A percentile compares a stretch with the other conserved stretches of the same genome.
phyloP scores from a whole-genome alignment of 1,140 invertebrate genomes.

The Drosophila ogumai region DNA sequence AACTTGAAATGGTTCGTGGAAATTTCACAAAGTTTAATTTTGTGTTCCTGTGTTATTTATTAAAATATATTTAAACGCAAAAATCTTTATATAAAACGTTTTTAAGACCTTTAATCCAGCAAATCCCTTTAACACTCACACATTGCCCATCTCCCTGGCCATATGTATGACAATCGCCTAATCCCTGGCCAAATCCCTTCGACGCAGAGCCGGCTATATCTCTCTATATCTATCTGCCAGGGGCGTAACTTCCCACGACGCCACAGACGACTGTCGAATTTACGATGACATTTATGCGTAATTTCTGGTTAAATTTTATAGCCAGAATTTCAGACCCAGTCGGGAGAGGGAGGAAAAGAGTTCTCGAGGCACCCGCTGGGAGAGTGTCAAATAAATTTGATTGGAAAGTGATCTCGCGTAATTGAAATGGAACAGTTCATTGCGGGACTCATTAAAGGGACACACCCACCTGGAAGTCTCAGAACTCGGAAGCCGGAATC shows the following conservation, averaged over 20 bases:
- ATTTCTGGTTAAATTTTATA: conserved; percentile 68
- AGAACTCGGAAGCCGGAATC: conserved; percentile 1
- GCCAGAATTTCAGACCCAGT: neutral
- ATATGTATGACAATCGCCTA: conserved; percentile 34
- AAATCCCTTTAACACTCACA: conserved; percentile 17
- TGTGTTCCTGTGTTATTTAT: neutral
- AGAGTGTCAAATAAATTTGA: conserved; percentile 80
- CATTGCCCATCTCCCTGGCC: conserved; percentile 12
- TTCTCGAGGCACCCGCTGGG: conserved; percentile 49
- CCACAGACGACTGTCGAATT: conserved; percentile 44
- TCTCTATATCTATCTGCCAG: conserved; percentile 10
- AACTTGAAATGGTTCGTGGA: no score
- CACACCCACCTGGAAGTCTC: conserved; percentile 62
- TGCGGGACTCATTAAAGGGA: conserved; percentile 69
- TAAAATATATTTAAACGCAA: neutral
- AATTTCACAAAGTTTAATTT: no score
- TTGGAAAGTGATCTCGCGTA: conserved; percentile 47
- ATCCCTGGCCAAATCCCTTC: conserved; percentile 55
- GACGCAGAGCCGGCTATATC: conserved; percentile 6
- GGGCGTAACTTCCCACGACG: conserved; percentile 63
- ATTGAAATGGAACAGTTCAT: conserved; percentile 72
- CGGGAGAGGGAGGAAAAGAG: conserved; percentile 43
- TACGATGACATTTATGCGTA: conserved; percentile 78
- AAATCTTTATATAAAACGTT: neutral
- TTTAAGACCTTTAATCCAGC: neutral